phyloP scores from a whole-genome alignment of 2,113 vertebrate species.

The Cavia aperea region DNA sequence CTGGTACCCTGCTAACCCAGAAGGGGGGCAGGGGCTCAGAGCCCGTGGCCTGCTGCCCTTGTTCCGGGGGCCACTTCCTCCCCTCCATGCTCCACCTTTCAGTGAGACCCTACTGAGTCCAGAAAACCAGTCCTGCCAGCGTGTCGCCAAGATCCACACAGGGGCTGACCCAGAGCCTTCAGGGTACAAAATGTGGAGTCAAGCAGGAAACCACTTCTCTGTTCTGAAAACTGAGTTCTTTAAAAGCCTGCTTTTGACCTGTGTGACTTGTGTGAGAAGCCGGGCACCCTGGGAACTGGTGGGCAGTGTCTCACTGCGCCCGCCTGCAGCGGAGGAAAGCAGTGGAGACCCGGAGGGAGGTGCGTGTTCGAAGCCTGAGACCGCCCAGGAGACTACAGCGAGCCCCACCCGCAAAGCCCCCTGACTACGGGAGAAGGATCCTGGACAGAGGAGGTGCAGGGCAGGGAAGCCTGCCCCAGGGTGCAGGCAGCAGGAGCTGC shows the following conservation, averaged over 20 bases:
- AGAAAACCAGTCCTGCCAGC: neutral
- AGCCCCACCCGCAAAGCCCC: too few species aligned
- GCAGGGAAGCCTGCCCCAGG: neutral
- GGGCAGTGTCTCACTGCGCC: neutral
- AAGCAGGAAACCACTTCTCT: neutral
- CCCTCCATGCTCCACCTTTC: neutral
- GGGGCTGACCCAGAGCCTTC: neutral
- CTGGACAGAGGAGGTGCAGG: neutral
- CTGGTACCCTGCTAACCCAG: too few species aligned
- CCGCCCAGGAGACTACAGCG: too few species aligned
- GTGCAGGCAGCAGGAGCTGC: rapidly evolving
- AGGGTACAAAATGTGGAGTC: neutral
- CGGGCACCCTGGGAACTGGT: neutral
- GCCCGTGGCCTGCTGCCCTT: rapidly evolving
- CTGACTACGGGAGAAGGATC: neutral
- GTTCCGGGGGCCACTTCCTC: too few species aligned
- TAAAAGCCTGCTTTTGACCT: neutral
- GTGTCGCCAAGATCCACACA: neutral
- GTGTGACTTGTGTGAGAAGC: too few species aligned
- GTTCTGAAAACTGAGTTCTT: neutral
- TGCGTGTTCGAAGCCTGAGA: neutral
- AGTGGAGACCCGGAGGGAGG: neutral
- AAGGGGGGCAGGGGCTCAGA: neutral
- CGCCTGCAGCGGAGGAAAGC: neutral
- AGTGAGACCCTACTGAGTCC: neutral